Evolutionary conservation across 2,797 vertebrate species (phyloP).

Genomic region (Pantherophis alleghaniensis): DNA sequence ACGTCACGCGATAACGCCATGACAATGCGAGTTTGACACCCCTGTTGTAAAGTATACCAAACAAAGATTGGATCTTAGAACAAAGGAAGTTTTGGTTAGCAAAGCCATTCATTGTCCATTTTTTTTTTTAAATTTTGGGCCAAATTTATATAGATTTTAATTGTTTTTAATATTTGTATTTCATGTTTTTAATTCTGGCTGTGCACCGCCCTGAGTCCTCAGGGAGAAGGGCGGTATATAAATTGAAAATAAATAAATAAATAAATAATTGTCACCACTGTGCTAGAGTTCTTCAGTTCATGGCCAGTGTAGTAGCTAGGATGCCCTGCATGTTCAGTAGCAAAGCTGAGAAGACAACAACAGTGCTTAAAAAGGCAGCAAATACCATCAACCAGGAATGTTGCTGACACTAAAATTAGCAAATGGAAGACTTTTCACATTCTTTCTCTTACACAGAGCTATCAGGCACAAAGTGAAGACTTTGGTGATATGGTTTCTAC

Average conservation of each 20-base stretch:
- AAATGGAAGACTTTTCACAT: not conserved
- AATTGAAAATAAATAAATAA: too few species aligned
- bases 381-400: not conserved
- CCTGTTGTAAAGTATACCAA: not conserved
- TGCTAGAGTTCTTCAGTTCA: not conserved
- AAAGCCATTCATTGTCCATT: not conserved
- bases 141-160: too few species aligned
- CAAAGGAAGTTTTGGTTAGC: not conserved
- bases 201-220: too few species aligned
- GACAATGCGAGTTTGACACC: too few species aligned
- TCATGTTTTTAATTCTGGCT: too few species aligned
- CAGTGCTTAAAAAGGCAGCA: not conserved
- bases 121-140: too few species aligned
- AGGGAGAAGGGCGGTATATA: too few species aligned
- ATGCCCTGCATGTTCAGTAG: not conserved
- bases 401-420: not conserved
- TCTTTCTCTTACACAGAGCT: not conserved
- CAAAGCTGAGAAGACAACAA: not conserved
- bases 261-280: not conserved
- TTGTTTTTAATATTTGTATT: too few species aligned
- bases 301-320: not conserved
- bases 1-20: too few species aligned
- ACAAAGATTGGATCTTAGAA: not conserved
- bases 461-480: not conserved
- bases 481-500: not conserved